These are phyloP conservation scores for Stenoptilia bipunctidactyla DNA, from an alignment of 2,888 invertebrate species.

Conservation along the genomic window DNA sequence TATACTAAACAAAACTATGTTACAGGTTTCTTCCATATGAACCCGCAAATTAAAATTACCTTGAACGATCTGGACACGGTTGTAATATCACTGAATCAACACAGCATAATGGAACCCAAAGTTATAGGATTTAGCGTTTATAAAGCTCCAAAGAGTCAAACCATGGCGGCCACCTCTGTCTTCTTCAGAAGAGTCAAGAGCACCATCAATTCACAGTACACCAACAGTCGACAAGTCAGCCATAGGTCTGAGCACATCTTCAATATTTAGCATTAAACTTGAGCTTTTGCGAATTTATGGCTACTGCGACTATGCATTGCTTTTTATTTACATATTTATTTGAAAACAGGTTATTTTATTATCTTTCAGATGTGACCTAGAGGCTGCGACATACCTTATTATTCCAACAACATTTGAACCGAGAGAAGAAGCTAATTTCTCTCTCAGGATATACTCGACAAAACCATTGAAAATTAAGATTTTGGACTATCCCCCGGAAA, in stretches of 20 bases:
- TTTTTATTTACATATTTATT: neutral
- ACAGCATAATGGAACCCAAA: slow-evolving; percentile 92
- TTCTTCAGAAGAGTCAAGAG: slow-evolving; percentile 91
- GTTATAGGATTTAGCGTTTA: slow-evolving; percentile 94
- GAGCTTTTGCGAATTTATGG: neutral
- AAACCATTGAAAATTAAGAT: slow-evolving; percentile 83
- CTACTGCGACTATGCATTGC: neutral
- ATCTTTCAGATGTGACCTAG: slow-evolving; percentile 78
- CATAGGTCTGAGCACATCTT: slow-evolving; percentile 33
- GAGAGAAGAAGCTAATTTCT: slow-evolving; percentile 90
- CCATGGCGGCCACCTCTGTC: slow-evolving; percentile 81
- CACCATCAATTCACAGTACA: slow-evolving; percentile 89
- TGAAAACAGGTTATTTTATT: no score
- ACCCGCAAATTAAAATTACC: slow-evolving; percentile 88
- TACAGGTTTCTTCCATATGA: slow-evolving; percentile 90
- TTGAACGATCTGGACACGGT: slow-evolving; percentile 76
- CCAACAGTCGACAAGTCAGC: slow-evolving; percentile 90
- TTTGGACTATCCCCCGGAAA: slow-evolving; percentile 75
- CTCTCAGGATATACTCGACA: slow-evolving; percentile 83
- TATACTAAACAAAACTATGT: no score
- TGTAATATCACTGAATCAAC: slow-evolving; percentile 88
- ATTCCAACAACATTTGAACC: slow-evolving; percentile 94
- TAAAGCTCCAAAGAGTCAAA: slow-evolving; percentile 75
- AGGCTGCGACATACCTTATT: slow-evolving; percentile 85
- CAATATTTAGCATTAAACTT: no score